These are phyloP conservation scores for Tragelaphus scriptus DNA, from an alignment of 2,113 vertebrate genomes.

Conservation along the genomic window DNA sequence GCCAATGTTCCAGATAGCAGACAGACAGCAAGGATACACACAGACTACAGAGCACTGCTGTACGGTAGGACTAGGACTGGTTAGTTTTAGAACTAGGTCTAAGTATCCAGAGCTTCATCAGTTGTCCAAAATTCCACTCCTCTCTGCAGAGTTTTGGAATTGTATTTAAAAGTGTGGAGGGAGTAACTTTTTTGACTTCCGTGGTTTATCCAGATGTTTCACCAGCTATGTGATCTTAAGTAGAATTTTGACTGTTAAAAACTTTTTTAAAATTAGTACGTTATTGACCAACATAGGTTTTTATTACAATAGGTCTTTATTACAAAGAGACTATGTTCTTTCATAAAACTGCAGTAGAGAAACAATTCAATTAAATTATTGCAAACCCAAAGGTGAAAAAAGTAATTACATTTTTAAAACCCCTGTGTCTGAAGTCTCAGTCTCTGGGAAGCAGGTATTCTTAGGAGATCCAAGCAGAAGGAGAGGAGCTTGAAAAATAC, in stretches of 20 bases:
- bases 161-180: not conserved
- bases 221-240: not conserved
- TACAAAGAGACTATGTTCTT: not conserved
- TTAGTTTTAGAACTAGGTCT: not conserved
- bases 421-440: not conserved
- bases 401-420: not conserved
- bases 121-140: not conserved
- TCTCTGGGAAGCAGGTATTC: not conserved
- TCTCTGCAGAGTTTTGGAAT: not conserved
- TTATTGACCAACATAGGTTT: not conserved
- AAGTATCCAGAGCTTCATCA: not conserved
- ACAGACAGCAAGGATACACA: not conserved
- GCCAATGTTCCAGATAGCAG: not conserved
- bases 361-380: not conserved
- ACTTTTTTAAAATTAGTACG: not conserved
- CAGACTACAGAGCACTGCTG: not conserved
- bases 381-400: not conserved
- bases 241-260: not conserved
- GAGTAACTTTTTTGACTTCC: not conserved
- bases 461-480: not conserved
- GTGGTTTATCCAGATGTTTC: not conserved
- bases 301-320: not conserved
- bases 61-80: not conserved
- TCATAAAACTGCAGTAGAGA: not conserved
- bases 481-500: not conserved